Percentiles rank a stretch among this genome's conserved stretches.
phyloP scores from a whole-genome alignment of 1,140 invertebrate genomes.

The Lordiphosa clarofinis region DNA sequence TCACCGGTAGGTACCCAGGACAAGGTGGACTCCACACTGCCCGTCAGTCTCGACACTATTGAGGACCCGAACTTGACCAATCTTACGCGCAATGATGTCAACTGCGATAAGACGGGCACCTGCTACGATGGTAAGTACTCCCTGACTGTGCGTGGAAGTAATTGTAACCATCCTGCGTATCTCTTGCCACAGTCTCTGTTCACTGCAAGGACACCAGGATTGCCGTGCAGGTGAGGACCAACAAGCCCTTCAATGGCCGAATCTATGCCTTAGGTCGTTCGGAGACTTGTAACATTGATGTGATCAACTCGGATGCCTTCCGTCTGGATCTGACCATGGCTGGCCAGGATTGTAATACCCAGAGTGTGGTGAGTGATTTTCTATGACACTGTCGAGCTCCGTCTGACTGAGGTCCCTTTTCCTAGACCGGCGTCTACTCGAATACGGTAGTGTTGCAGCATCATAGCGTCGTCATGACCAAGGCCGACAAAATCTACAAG shows the following conservation, averaged over 20 bases:
- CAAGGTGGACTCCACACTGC: slow-evolving; percentile 81
- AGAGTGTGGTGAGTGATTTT: slow-evolving; percentile 88
- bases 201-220: slow-evolving; percentile 97
- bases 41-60: slow-evolving; percentile 86
- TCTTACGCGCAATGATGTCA: slow-evolving; percentile 87
- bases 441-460: slow-evolving; percentile 97
- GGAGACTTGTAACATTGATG: slow-evolving; percentile 96
- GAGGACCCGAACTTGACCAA: slow-evolving; percentile 87
- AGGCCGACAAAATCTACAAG: slow-evolving; percentile 98
- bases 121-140: slow-evolving; percentile 91
- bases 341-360: slow-evolving; percentile 96
- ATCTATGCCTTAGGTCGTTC: slow-evolving; percentile 95
- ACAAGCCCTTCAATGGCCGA: slow-evolving; percentile 95
- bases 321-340: slow-evolving; percentile 94
- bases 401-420: slow-evolving; percentile 29
- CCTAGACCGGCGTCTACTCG: slow-evolving; percentile 94
- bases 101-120: slow-evolving; percentile 96
- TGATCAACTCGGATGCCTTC: slow-evolving; percentile 94
- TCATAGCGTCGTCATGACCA: slow-evolving; percentile 97
- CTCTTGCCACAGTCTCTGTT: slow-evolving; percentile 87
- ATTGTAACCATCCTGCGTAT: too few species aligned
- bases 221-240: slow-evolving; percentile 94
- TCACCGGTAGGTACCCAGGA: slow-evolving; percentile 55
- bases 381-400: too few species aligned
- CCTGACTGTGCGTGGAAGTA: too few species aligned